Base-by-base conservation (phyloP, 2,888 invertebrate genomes). In the Cancer borealis region DNA sequence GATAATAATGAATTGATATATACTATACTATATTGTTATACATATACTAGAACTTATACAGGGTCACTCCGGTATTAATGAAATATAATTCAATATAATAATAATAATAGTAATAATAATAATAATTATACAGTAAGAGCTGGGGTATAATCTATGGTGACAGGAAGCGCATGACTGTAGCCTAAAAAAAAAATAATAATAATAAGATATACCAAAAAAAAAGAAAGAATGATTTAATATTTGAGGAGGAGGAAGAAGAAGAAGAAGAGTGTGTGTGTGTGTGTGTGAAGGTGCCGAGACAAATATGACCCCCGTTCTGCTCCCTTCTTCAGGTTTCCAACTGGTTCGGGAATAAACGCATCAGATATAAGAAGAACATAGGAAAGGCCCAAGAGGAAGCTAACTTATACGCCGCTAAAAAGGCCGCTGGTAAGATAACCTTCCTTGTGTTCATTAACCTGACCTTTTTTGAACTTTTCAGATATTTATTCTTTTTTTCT, bases 341-440 rank as follows among this genome's bases (percentile, higher is more conserved):
- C 96, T 97, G 97, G 97, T 97, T 97, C 96, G 97, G 97, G 93
- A 97, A 97, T 96, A 97, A 97, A 96, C 96, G 97, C 95, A 97
- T 97, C 96, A 97, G 97, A 79, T 97, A 97, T 96, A 97, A 97
- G 97, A 97, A 97, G 96, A 97, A 97, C 96, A 97, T 97, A 93
- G 97, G 97, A 79, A 97, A 97, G 96, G 97, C 97, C n/a, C 97
- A 97, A 96, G 97, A 97, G 96, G 97, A 97, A 96, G 97, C 97
- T 17, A 97, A 97, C 96, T 96, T 97, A 96, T 97, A 97, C 96
- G 97, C 97, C 60, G 97, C 97, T 84, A 97, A 97, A 96, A 97
- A 97, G 95, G 96, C 96, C 47, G 97, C 96, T 89, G 96, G 96
- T 95, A 54, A 54, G 54, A 54, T 54, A 1, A 17, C 14, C 54